A percentile compares a stretch with the other conserved stretches of the same genome.
phyloP scores from a whole-genome alignment of 2,113 vertebrate species.

The Macaca nemestrina region DNA sequence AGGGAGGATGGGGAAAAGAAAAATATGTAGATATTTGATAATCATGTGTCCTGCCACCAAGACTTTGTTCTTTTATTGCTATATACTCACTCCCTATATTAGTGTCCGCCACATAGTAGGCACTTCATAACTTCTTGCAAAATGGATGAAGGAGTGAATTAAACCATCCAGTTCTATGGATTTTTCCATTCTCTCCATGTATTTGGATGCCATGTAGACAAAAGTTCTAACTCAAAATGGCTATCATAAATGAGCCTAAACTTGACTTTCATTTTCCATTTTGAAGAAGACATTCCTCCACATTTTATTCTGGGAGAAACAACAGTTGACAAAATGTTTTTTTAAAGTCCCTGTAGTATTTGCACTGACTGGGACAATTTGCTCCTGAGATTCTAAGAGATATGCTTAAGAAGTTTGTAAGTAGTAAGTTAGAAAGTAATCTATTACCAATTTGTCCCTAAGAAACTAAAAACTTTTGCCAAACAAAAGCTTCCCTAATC shows the following conservation, averaged over 20 bases:
- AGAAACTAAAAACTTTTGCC: background rate
- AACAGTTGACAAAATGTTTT: background rate
- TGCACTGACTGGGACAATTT: background rate
- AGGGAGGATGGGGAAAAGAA: background rate
- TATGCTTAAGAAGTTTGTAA: background rate
- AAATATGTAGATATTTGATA: background rate
- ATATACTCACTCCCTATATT: background rate
- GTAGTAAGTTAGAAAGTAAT: background rate
- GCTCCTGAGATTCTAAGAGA: background rate
- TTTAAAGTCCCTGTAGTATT: background rate
- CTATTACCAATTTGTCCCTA: background rate
- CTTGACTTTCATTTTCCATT: slow-evolving; percentile 17
- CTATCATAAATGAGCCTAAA: background rate
- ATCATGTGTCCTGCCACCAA: background rate
- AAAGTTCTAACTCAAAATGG: background rate
- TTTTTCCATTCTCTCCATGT: background rate
- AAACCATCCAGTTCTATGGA: background rate
- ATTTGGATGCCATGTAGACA: background rate
- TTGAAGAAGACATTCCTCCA: background rate
- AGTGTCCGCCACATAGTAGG: background rate
- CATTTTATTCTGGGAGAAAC: background rate
- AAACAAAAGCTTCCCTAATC: background rate
- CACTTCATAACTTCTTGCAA: background rate
- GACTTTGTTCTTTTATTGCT: background rate
- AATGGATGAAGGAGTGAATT: background rate